Evolutionary conservation across 2,797 vertebrate species (phyloP).

Genomic region (Xenopus petersii): DNA sequence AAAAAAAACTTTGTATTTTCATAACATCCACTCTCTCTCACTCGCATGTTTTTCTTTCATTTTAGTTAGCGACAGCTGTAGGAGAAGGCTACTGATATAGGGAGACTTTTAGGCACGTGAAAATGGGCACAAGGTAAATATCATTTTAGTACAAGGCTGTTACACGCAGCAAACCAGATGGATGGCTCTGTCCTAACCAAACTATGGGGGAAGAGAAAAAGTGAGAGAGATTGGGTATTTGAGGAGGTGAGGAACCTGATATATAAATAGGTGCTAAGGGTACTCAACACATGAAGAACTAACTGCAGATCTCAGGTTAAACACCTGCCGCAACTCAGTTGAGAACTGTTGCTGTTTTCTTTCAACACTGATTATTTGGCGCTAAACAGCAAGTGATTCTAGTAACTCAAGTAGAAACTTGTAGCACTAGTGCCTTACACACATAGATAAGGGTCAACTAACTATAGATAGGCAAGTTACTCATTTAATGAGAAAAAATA

Average conservation of each 20-base stretch:
- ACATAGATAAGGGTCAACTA: constrained; percentile 47
- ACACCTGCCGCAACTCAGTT: constrained; percentile 54
- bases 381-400: too few species aligned
- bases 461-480: neutral
- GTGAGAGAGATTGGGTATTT: constrained; percentile 61
- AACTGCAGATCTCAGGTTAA: constrained; percentile 49
- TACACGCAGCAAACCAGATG: constrained; percentile 43
- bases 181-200: constrained; percentile 34
- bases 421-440: constrained; percentile 54
- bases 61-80: constrained; percentile 65
- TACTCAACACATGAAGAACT: constrained; percentile 43
- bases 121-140: constrained; percentile 58
- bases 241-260: constrained; percentile 49
- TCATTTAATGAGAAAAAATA: neutral
- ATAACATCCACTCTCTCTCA: constrained; percentile 54
- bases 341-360: constrained; percentile 50
- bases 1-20: constrained; percentile 48
- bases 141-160: neutral
- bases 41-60: constrained; percentile 64
- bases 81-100: constrained; percentile 54
- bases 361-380: too few species aligned
- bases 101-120: constrained; percentile 66
- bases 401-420: constrained; percentile 40
- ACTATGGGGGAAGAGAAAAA: constrained; percentile 61
- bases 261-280: constrained; percentile 3